phyloP scores from a whole-genome alignment of 2,888 invertebrate genomes.

The Gymnocheta viridis region DNA sequence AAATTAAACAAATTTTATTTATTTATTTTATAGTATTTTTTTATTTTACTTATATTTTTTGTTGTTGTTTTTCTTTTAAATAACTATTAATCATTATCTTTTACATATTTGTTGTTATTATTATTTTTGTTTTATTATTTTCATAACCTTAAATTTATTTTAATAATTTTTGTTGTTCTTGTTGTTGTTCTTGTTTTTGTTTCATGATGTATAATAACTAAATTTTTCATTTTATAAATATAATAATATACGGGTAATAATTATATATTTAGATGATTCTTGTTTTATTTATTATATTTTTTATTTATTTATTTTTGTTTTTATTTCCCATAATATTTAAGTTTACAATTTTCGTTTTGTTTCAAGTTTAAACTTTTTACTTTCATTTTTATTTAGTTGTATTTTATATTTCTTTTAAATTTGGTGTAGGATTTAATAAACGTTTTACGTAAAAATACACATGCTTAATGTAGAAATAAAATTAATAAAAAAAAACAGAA shows the following conservation, averaged over 20 bases:
- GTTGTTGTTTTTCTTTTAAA: constrained; percentile 64
- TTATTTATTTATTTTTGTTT: constrained; percentile 30
- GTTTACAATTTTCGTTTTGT: constrained; percentile 60
- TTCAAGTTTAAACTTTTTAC: constrained; percentile 17
- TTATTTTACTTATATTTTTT: constrained; percentile 63
- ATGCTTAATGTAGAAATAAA: constrained; percentile 44
- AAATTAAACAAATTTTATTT: not conserved
- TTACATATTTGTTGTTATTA: constrained; percentile 63
- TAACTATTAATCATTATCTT: constrained; percentile 70
- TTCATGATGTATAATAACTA: constrained; percentile 70
- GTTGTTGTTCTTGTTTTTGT: constrained; percentile 38
- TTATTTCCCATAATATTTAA: constrained; percentile 60
- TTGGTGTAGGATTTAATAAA: constrained; percentile 69
- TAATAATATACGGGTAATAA: constrained; percentile 67
- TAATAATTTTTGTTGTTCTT: constrained; percentile 59
- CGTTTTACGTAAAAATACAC: constrained; percentile 69
- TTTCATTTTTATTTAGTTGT: constrained; percentile 47
- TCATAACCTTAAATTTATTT: constrained; percentile 67
- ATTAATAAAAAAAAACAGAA: constrained; percentile 9
- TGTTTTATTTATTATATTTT: constrained; percentile 43
- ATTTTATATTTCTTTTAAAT: constrained; percentile 57
- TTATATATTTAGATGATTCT: constrained; percentile 67
- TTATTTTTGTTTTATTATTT: constrained; percentile 34
- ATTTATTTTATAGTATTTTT: constrained; percentile 48
- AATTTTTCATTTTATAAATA: constrained; percentile 71